phyloP scores from a whole-genome alignment of 2,113 vertebrate genomes.

The Bubalus kerabau region DNA sequence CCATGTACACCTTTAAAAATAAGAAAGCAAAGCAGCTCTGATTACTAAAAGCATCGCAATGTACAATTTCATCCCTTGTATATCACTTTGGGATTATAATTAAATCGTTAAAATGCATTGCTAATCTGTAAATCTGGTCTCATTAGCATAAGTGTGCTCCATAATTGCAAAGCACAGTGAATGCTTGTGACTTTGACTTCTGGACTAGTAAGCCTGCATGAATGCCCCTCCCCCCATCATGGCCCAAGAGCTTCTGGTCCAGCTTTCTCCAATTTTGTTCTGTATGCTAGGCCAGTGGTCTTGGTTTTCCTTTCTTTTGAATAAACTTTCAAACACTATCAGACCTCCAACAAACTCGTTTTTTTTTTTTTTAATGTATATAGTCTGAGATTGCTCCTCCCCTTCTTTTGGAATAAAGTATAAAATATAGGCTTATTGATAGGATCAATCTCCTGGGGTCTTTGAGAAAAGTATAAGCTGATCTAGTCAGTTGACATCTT shows the following conservation, averaged over 20 bases:
- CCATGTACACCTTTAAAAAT: slow-evolving; percentile 56
- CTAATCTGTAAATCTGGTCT: slow-evolving; percentile 79
- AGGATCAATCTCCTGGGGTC: not conserved
- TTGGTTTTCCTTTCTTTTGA: not conserved
- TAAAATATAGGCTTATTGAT: slow-evolving; percentile 4
- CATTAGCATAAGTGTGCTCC: slow-evolving; percentile 77
- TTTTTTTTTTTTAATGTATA: not conserved
- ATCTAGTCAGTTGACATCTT: not conserved
- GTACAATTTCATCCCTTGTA: slow-evolving; percentile 75
- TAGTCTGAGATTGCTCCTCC: not conserved
- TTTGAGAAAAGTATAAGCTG: not conserved
- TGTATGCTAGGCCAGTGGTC: not conserved
- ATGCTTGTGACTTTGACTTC: slow-evolving; percentile 42
- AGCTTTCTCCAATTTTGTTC: not conserved
- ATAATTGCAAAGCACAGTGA: slow-evolving; percentile 77
- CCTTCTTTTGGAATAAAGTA: slow-evolving; percentile 1
- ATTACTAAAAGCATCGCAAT: slow-evolving; percentile 67
- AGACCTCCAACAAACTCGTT: not conserved
- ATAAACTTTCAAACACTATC: not conserved
- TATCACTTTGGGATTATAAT: slow-evolving; percentile 76
- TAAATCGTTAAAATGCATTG: slow-evolving; percentile 83
- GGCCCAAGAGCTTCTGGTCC: slow-evolving; percentile 13
- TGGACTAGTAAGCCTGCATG: slow-evolving; percentile 6
- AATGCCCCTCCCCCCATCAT: slow-evolving; percentile 9
- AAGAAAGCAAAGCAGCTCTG: slow-evolving; percentile 48